A percentile compares a stretch with the other conserved stretches of the same genome.
phyloP scores from a whole-genome alignment of 2,888 invertebrate genomes.

The Unio delphinus region DNA sequence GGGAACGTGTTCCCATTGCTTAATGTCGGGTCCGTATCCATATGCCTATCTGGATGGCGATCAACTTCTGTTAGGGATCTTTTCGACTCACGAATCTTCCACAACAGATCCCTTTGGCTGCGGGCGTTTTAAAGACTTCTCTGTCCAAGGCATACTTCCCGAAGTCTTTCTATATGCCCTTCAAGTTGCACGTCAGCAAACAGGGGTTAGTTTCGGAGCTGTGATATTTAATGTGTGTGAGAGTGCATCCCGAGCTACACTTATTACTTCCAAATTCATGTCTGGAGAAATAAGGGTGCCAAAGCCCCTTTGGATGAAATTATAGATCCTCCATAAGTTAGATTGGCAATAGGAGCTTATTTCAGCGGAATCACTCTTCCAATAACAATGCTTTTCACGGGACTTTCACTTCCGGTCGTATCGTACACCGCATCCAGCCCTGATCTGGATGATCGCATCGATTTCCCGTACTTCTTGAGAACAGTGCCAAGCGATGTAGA shows the following conservation, averaged over 20 bases:
- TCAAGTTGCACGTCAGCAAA: constrained; percentile 15
- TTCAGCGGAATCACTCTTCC: constrained; percentile 59
- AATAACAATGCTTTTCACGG: constrained; percentile 39
- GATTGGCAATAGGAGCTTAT: constrained; percentile 75
- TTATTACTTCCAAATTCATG: constrained; percentile 22
- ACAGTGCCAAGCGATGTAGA: constrained; percentile 55
- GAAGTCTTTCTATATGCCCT: constrained; percentile 50
- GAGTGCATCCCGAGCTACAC: constrained; percentile 24
- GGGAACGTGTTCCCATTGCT: too few relatives aligned
- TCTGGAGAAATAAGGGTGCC: constrained; percentile 15
- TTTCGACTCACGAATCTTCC: constrained; percentile 38
- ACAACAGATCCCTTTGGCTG: constrained; percentile 32
- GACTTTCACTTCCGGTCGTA: constrained; percentile 44
- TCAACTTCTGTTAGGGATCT: constrained; percentile 43
- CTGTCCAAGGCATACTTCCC: constrained; percentile 41
- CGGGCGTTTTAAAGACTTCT: constrained; percentile 34
- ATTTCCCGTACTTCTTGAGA: constrained; percentile 52
- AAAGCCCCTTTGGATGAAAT: neutral
- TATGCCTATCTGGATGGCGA: constrained; percentile 33
- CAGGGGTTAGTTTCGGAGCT: constrained; percentile 46
- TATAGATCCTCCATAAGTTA: constrained; percentile 28
- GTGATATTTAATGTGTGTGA: constrained; percentile 56
- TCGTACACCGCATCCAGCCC: constrained; percentile 52
- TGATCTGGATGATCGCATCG: constrained; percentile 43
- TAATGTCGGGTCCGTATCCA: constrained; percentile 1